These are phyloP conservation scores for Erebia aethiops DNA, from an alignment of 2,888 invertebrate genomes.

Conservation along the genomic window DNA sequence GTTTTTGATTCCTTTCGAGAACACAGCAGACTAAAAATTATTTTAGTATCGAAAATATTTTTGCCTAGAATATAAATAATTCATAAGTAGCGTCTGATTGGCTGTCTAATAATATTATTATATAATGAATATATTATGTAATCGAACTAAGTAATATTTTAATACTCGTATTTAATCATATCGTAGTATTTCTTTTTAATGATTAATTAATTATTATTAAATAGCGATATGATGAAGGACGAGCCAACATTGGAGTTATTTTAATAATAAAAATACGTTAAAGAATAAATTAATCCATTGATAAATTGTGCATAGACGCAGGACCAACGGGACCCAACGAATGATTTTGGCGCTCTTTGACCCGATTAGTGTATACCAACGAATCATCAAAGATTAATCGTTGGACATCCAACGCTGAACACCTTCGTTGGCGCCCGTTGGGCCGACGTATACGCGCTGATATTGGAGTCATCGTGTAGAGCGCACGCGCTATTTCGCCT, in stretches of 20 bases:
- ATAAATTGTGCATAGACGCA: not conserved
- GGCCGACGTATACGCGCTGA: not conserved
- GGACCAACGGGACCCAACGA: not conserved
- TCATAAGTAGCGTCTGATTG: constrained; percentile 53
- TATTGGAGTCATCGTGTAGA: constrained; percentile 56
- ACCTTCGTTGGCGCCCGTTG: not conserved
- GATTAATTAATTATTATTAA: constrained; percentile 15
- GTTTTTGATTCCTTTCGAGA: constrained; percentile 27
- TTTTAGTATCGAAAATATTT: constrained; percentile 42
- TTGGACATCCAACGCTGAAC: not conserved
- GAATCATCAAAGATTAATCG: not conserved
- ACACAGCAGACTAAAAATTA: constrained; percentile 36
- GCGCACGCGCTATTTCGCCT: constrained; percentile 74
- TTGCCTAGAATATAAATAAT: constrained; percentile 41
- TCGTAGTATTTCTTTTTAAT: constrained; percentile 27
- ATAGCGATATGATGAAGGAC: constrained; percentile 23
- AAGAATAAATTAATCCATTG: constrained; percentile 34
- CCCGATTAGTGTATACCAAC: not conserved
- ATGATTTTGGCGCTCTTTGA: not conserved
- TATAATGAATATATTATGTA: constrained; percentile 33
- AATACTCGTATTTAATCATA: constrained; percentile 33
- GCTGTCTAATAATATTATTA: constrained; percentile 59
- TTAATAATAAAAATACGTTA: constrained; percentile 36
- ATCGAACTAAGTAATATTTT: constrained; percentile 36
- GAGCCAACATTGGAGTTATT: constrained; percentile 34